Evolutionary conservation across 2,888 invertebrate genomes (phyloP).

Genomic region (Meghimatium bilineatum): DNA sequence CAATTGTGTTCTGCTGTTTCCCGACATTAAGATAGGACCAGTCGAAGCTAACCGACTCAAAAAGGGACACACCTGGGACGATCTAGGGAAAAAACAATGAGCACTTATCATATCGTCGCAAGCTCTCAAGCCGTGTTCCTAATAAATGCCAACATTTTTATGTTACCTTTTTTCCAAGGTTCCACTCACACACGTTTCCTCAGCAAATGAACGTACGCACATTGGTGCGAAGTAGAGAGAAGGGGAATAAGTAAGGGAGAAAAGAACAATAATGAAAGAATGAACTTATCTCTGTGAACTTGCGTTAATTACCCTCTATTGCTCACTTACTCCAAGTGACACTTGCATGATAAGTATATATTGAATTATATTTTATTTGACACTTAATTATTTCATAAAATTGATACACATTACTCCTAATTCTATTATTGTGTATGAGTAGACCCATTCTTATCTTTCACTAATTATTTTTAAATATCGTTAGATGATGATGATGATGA

Average conservation of each 20-base stretch:
- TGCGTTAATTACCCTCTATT: too few species aligned
- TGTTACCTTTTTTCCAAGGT: neutral
- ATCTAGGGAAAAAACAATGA: slow-evolving; percentile 40
- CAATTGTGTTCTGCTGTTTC: neutral
- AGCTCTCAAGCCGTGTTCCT: slow-evolving; percentile 25
- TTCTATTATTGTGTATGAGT: too few species aligned
- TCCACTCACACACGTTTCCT: neutral
- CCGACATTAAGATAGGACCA: neutral
- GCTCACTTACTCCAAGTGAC: too few species aligned
- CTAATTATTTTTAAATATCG: too few species aligned
- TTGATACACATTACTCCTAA: too few species aligned
- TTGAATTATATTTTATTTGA: too few species aligned
- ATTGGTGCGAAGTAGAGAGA: neutral
- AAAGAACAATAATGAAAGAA: too few species aligned
- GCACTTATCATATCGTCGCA: slow-evolving; percentile 48
- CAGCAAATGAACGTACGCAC: neutral
- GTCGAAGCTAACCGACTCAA: neutral
- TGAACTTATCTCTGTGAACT: too few species aligned
- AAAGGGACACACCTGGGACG: slow-evolving; percentile 17
- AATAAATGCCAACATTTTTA: slow-evolving; percentile 49
- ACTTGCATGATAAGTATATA: too few species aligned
- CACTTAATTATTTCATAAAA: too few species aligned
- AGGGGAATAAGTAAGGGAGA: neutral
- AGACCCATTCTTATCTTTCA: too few species aligned
- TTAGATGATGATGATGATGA: too few species aligned